A percentile compares a stretch with the other conserved stretches of the same genome.
Evolutionary conservation across 1,140 invertebrate genomes (phyloP).

Genomic region (Papilio glaucus): DNA sequence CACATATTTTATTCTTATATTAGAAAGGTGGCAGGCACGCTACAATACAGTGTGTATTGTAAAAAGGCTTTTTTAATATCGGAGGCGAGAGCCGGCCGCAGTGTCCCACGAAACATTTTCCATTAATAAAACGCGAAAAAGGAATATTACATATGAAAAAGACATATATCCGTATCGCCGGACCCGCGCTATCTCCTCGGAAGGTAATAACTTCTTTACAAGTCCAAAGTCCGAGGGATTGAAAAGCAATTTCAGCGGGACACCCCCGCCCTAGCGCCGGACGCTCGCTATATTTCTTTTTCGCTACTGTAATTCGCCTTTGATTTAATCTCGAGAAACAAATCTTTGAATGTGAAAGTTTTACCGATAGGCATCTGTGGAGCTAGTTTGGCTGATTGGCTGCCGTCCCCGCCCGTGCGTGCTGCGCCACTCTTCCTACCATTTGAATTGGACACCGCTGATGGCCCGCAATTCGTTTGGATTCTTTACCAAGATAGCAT

Average conservation of each 20-base stretch:
- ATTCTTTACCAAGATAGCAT: slow-evolving; percentile 78
- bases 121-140: slow-evolving; percentile 84
- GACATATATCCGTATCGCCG: slow-evolving; percentile 83
- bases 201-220: slow-evolving; percentile 86
- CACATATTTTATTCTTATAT: slow-evolving; percentile 39
- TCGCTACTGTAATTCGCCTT: slow-evolving; percentile 83
- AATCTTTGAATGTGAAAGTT: slow-evolving; percentile 83
- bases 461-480: slow-evolving; percentile 73
- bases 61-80: slow-evolving; percentile 76
- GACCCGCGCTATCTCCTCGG: slow-evolving; percentile 81
- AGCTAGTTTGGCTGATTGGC: slow-evolving; percentile 81
- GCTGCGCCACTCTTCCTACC: slow-evolving; percentile 63
- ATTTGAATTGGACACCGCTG: slow-evolving; percentile 77
- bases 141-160: slow-evolving; percentile 84
- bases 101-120: slow-evolving; percentile 82
- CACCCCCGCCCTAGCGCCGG: slow-evolving; percentile 74
- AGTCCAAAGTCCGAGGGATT: slow-evolving; percentile 85
- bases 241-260: slow-evolving; percentile 85
- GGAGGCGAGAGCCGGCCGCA: slow-evolving; percentile 67
- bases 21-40: slow-evolving; percentile 68
- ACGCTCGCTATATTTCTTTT: slow-evolving; percentile 82
- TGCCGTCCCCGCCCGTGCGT: slow-evolving; percentile 64
- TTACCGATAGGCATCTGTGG: slow-evolving; percentile 80
- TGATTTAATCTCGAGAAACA: slow-evolving; percentile 83
- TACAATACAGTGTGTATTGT: slow-evolving; percentile 52